Percentiles rank a stretch among this genome's conserved stretches.
Conservation (phyloP, 2,113 vertebrate genomes). For the Engraulis encrasicolus region DNA sequence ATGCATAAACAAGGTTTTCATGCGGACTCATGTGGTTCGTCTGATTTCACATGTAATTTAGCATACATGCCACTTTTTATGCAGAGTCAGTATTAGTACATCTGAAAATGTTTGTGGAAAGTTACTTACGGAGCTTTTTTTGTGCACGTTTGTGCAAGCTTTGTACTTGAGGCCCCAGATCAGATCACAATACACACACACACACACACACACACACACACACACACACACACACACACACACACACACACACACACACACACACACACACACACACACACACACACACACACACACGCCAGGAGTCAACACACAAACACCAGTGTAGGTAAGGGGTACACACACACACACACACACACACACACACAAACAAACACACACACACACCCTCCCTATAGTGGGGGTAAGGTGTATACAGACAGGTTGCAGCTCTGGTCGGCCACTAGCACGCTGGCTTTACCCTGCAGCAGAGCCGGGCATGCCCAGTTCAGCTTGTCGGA, state of each 20-base stretch:
- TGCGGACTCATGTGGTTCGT: no score
- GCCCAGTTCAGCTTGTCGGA: conserved; percentile 96
- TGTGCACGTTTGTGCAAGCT: no score
- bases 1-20: no score
- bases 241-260: not conserved
- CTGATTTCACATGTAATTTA: not conserved
- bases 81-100: no score
- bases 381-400: conserved; percentile 57
- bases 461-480: conserved; percentile 77
- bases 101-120: no score
- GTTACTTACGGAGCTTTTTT: no score
- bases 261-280: conserved; percentile 43
- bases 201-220: no score
- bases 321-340: conserved; percentile 69
- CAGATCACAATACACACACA: no score
- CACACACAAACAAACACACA: no score
- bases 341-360: conserved; percentile 79
- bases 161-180: not conserved
- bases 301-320: no score
- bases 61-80: no score
- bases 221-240: not conserved
- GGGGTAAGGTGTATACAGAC: conserved; percentile 79
- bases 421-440: conserved; percentile 86
- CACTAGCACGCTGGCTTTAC: conserved; percentile 82
- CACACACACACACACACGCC: not conserved